Conservation (phyloP, 2,888 invertebrate species). For the Chrysolina haemoptera region DNA sequence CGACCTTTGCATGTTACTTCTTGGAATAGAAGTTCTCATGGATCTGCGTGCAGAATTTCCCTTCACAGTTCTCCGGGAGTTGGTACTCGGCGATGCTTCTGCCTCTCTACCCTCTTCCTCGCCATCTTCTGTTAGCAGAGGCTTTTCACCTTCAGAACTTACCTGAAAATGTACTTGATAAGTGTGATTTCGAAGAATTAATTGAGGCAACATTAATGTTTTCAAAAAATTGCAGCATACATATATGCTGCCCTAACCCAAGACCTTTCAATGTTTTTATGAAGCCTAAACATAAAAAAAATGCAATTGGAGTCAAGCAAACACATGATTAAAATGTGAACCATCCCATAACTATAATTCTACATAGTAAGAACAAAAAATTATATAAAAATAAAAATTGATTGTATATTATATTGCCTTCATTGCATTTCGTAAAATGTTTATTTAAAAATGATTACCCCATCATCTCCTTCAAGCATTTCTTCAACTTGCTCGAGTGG, state of each 20-base stretch:
- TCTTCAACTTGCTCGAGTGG: conserved; percentile 62
- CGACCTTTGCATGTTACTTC: conserved; percentile 65
- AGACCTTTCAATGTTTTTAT: too few relatives aligned
- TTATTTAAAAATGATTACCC: conserved; percentile 56
- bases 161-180: conserved; percentile 62
- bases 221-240: too few relatives aligned
- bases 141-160: conserved; percentile 78
- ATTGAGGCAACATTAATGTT: too few relatives aligned
- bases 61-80: background rate
- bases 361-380: too few relatives aligned
- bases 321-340: too few relatives aligned
- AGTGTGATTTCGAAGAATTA: conserved; percentile 1
- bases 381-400: too few relatives aligned
- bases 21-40: conserved; percentile 49
- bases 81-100: conserved; percentile 78
- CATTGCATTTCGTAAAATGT: background rate
- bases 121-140: conserved; percentile 70
- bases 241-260: too few relatives aligned
- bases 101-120: conserved; percentile 86
- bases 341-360: too few relatives aligned
- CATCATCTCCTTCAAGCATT: conserved; percentile 66
- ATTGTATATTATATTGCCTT: background rate
- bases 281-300: too few relatives aligned
- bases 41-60: conserved; percentile 56
- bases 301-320: too few relatives aligned